Base-by-base conservation (phyloP, 2,888 invertebrate genomes). In the Tetanocera ferruginea region DNA sequence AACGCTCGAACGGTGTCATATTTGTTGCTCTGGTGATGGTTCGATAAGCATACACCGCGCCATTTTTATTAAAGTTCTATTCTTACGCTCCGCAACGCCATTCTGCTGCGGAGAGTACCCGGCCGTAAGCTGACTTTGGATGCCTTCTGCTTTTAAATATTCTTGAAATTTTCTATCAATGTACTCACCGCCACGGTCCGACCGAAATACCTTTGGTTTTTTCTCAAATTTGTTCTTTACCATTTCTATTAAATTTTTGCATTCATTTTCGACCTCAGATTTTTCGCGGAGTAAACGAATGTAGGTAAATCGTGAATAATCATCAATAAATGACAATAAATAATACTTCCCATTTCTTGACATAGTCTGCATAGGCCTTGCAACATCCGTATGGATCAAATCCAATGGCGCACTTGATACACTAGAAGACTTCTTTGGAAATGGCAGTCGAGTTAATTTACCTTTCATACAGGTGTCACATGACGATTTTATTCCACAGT, bases 241-340 rank as follows among this genome's bases (percentile, higher is more conserved):
- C 64, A 74, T 64, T 17, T 8, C 11, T 14, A 51, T 49, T 37
- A 74, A 74, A 8, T n/a, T 23, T n/a, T 23, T n/a, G 23, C 64
- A 66, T 17, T 19, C 34, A 55, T 67, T 66, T n/a, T 23, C 49
- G 51, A 49, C 62, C 51, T 25, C 34, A 17, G 11, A 25, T 52
- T 28, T 52, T n/a, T 57, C 64, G 49, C 28, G n/a, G n/a, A n/a
- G n/a, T n/a, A n/a, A n/a, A n/a, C n/a, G n/a, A n/a, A n/a, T n/a
- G n/a, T n/a, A n/a, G 64, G 28, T 19, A 74, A 49, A 49, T 74
- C 73, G 23, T 4, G 60, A 64, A 25, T 64, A 19, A 31, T 74
- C 64, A 51, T 74, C 74, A 19, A 74, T 66, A 28, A 75, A 64
- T 49, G 64, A 34, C 43, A 67, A 11, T 67, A 67, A 23, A 43